These are phyloP conservation scores for Syngnathus scovelli DNA, from an alignment of 2,113 vertebrate genomes.

Conservation along the genomic window DNA sequence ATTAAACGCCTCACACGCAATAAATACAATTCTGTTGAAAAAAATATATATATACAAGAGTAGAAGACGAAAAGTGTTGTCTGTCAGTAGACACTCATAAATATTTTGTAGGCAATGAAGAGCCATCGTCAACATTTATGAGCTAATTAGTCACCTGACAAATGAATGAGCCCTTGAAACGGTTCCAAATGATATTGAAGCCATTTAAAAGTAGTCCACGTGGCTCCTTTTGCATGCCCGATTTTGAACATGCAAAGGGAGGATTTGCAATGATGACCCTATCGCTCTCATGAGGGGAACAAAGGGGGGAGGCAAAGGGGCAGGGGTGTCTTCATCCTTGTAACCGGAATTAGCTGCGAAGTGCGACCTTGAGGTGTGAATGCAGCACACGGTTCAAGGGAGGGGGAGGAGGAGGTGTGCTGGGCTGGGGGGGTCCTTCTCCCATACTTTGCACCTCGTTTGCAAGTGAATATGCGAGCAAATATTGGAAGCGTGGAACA, in stretches of 20 bases:
- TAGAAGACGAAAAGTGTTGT: not conserved
- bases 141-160: slow-evolving; percentile 20
- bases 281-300: slow-evolving; percentile 6
- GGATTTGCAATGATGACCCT: not conserved
- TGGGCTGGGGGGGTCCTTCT: slow-evolving; percentile 41
- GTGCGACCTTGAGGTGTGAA: slow-evolving; percentile 75
- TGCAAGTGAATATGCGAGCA: slow-evolving; percentile 66
- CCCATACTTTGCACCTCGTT: slow-evolving; percentile 80
- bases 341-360: slow-evolving; percentile 79
- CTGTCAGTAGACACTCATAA: slow-evolving; percentile 23
- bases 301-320: slow-evolving; percentile 20
- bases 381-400: slow-evolving; percentile 57
- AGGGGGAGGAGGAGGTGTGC: slow-evolving; percentile 17
- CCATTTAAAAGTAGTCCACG: not conserved
- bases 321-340: slow-evolving; percentile 52
- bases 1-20: not conserved
- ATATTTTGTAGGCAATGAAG: slow-evolving; percentile 46
- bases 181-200: not conserved
- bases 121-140: slow-evolving; percentile 17
- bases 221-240: not conserved
- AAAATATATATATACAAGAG: not conserved
- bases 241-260: not conserved
- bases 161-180: not conserved
- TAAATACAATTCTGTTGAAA: not conserved
- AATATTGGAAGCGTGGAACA: slow-evolving; percentile 57